Conservation (phyloP, 2,888 invertebrate species). For the Formica aserva region DNA sequence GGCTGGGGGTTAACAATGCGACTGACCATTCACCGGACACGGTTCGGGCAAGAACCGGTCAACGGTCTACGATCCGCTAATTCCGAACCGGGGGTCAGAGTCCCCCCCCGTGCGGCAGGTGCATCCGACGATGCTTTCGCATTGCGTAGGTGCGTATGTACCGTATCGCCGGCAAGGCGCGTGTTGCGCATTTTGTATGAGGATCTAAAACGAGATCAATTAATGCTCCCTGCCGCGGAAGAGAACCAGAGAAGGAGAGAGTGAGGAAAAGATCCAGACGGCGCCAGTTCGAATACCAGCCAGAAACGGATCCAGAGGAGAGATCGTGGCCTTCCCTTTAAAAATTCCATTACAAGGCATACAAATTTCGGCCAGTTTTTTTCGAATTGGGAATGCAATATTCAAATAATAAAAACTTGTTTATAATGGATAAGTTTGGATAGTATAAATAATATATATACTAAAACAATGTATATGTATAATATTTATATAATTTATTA, state of each 20-base stretch:
- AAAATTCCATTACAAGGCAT: conserved; percentile 33
- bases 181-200: conserved; percentile 46
- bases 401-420: neutral
- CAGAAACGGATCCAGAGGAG: conserved; percentile 4
- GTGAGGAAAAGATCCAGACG: conserved; percentile 59
- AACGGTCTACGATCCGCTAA: conserved; percentile 61
- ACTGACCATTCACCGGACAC: conserved; percentile 62
- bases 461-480: no score
- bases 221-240: conserved; percentile 52
- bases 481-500: no score
- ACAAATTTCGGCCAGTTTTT: neutral
- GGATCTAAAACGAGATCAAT: conserved; percentile 69
- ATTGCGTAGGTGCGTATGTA: conserved; percentile 38
- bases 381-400: neutral
- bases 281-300: conserved; percentile 63
- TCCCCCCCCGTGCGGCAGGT: conserved; percentile 22
- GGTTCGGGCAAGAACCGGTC: conserved; percentile 55
- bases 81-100: conserved; percentile 2
- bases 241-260: neutral
- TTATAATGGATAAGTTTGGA: neutral
- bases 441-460: no score
- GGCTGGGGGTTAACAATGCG: conserved; percentile 64
- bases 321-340: conserved; percentile 10
- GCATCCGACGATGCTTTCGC: neutral
- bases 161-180: conserved; percentile 65